Conservation (phyloP, 2,113 vertebrate genomes). For the Oenanthe oenanthe region DNA sequence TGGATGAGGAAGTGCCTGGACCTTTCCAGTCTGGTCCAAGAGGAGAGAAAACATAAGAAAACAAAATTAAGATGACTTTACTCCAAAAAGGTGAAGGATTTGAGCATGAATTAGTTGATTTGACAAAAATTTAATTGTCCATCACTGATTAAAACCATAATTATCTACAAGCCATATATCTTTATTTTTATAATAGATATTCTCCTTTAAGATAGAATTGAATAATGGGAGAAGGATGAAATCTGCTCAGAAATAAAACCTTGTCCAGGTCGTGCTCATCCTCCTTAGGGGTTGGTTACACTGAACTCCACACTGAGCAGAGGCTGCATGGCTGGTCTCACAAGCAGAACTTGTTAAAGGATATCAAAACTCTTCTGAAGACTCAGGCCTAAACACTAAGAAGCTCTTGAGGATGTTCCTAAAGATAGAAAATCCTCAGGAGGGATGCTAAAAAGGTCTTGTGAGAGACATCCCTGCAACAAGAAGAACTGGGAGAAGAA, state of each 20-base stretch:
- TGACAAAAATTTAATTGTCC: not conserved
- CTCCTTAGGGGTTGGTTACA: not conserved
- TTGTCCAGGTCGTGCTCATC: fast-evolving
- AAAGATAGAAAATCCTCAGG: conserved; percentile 42
- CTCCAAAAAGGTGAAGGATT: not conserved
- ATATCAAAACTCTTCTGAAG: conserved; percentile 4
- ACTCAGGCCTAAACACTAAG: not conserved
- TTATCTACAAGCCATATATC: not conserved
- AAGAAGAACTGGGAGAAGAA: conserved; percentile 47
- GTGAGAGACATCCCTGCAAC: conserved; percentile 14
- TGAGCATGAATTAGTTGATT: not conserved
- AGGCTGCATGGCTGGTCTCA: not conserved
- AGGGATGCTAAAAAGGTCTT: conserved; percentile 51
- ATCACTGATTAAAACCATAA: not conserved
- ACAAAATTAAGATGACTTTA: not conserved
- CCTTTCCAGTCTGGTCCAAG: not conserved
- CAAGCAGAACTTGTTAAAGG: not conserved
- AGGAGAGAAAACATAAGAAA: not conserved
- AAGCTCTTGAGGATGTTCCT: conserved; percentile 18
- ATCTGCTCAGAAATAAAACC: not conserved
- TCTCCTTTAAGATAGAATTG: not conserved
- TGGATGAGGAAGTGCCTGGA: not conserved
- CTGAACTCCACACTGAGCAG: not conserved
- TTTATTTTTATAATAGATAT: not conserved
- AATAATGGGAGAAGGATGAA: not conserved